Percentiles rank a stretch among this genome's conserved stretches.
Evolutionary conservation across 2,113 vertebrate species (phyloP).

Genomic region (Zosterops pallidus): DNA sequence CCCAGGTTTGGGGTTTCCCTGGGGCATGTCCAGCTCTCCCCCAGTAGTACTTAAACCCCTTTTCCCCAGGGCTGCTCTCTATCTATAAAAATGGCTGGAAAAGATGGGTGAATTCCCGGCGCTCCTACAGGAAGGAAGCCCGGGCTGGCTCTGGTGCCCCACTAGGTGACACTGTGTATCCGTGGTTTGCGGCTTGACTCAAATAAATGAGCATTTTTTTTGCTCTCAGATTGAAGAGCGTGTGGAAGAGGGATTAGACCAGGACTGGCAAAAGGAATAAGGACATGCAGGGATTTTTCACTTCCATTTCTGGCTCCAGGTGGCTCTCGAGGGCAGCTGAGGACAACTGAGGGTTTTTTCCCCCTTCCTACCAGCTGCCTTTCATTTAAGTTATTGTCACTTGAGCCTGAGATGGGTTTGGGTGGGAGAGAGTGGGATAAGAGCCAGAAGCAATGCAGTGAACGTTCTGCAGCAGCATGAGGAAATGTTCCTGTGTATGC

Average conservation of each 20-base stretch:
- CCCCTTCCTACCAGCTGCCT: neutral
- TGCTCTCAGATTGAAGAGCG: too few relatives aligned
- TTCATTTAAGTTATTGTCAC: neutral
- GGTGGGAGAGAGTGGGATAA: neutral
- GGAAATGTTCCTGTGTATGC: fast-evolving
- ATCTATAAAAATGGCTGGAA: fast-evolving
- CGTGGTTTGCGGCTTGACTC: neutral
- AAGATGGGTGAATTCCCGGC: fast-evolving
- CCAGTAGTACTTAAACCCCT: neutral
- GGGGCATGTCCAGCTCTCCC: neutral
- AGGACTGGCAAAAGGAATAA: neutral
- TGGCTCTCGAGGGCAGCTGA: neutral
- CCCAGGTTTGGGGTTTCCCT: neutral
- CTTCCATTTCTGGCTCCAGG: neutral
- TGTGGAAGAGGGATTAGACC: neutral
- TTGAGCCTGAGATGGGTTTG: neutral
- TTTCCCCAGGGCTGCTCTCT: neutral
- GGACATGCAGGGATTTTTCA: neutral
- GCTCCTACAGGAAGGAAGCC: neutral
- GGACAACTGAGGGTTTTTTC: neutral
- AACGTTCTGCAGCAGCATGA: neutral
- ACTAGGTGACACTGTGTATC: conserved; percentile 53
- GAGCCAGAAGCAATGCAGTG: neutral
- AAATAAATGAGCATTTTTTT: fast-evolving
- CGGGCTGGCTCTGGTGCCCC: neutral